Evolutionary conservation across 2,113 vertebrate genomes (phyloP).

Genomic region (Bagarius yarrelli): DNA sequence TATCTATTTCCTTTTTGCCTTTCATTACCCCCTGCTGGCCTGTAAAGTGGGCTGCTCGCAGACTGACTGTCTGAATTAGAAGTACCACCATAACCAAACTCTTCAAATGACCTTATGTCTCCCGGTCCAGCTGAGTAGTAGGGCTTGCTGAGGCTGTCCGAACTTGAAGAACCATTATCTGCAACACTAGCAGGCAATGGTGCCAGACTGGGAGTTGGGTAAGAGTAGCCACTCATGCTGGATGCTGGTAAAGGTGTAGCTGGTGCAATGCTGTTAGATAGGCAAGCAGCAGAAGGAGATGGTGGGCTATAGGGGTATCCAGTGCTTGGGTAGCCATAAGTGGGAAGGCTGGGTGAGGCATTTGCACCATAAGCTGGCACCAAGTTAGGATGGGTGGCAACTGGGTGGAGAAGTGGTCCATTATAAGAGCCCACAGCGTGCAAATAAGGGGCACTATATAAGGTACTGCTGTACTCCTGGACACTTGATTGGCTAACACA

Average conservation of each 20-base stretch:
- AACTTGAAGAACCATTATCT: slow-evolving; percentile 85
- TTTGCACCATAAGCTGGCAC: slow-evolving; percentile 89
- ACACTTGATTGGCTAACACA: slow-evolving; percentile 86
- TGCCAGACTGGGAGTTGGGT: slow-evolving; percentile 89
- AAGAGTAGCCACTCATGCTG: slow-evolving; percentile 89
- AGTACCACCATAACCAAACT: slow-evolving; percentile 88
- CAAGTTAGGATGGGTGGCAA: slow-evolving; percentile 75
- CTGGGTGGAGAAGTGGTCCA: slow-evolving; percentile 78
- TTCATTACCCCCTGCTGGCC: slow-evolving; percentile 86
- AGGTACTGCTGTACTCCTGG: slow-evolving; percentile 93
- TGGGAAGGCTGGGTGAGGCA: slow-evolving; percentile 83
- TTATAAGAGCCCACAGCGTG: slow-evolving; percentile 90
- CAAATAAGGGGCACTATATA: slow-evolving; percentile 90
- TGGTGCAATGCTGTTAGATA: slow-evolving; percentile 92
- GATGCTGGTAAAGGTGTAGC: slow-evolving; percentile 89
- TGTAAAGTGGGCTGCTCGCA: slow-evolving; percentile 92
- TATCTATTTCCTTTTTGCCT: slow-evolving; percentile 83
- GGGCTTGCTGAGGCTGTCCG: slow-evolving; percentile 83
- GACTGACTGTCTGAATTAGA: slow-evolving; percentile 83
- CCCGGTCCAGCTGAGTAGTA: slow-evolving; percentile 94
- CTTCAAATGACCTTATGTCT: slow-evolving; percentile 91
- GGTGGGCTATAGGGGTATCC: slow-evolving; percentile 93
- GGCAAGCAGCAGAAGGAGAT: slow-evolving; percentile 86
- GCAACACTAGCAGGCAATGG: slow-evolving; percentile 87
- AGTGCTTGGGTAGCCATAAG: slow-evolving; percentile 90